A percentile compares a stretch with the other conserved stretches of the same genome.
Evolutionary conservation across 2,113 vertebrate genomes (phyloP).

Genomic region (Crotalus horridus): DNA sequence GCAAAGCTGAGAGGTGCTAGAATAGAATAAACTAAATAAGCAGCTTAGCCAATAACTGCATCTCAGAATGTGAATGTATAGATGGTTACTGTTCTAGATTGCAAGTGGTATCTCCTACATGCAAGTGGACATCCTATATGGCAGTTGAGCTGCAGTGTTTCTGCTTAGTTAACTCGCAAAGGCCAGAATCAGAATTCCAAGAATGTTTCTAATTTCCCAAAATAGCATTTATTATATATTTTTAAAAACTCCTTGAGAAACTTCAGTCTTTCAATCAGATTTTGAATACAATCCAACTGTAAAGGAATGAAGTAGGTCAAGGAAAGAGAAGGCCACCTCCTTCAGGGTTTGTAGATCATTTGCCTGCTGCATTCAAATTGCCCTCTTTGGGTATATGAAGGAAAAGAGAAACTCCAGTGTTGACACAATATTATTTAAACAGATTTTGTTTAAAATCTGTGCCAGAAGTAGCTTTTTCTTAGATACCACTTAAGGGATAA

Average conservation of each 20-base stretch:
- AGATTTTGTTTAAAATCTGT: background rate
- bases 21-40: background rate
- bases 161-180: background rate
- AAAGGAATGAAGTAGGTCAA: background rate
- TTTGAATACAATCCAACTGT: background rate
- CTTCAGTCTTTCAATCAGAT: background rate
- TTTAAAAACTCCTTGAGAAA: background rate
- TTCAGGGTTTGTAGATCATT: background rate
- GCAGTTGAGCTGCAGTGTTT: background rate
- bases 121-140: background rate
- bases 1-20: background rate
- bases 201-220: constrained; percentile 9
- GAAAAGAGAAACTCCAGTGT: background rate
- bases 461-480: background rate
- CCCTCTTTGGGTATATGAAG: background rate
- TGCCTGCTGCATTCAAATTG: background rate
- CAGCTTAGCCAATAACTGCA: background rate
- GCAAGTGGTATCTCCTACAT: background rate
- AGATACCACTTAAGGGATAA: background rate
- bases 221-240: background rate
- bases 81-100: background rate
- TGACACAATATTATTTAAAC: background rate
- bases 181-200: constrained; percentile 7
- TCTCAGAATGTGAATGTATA: background rate
- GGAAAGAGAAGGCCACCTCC: background rate